phyloP scores from a whole-genome alignment of 2,113 vertebrate genomes.

The Cathartes aura region DNA sequence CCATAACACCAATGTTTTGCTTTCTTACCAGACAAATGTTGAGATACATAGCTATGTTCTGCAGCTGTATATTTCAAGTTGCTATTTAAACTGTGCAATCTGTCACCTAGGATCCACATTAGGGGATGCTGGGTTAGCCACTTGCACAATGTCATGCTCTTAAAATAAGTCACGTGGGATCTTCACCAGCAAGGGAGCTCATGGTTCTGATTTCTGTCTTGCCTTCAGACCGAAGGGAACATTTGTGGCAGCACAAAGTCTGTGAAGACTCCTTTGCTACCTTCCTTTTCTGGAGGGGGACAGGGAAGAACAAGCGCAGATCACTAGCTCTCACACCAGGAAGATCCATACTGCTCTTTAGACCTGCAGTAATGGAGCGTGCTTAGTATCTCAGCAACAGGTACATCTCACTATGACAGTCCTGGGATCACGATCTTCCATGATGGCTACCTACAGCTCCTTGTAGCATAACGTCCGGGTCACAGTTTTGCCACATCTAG shows the following conservation, averaged over 20 bases:
- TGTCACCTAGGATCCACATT: neutral
- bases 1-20: neutral
- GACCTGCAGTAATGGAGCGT: neutral
- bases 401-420: neutral
- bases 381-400: neutral
- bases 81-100: neutral
- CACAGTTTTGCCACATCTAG: neutral
- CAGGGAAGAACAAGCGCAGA: neutral
- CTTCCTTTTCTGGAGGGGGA: neutral
- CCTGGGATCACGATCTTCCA: neutral
- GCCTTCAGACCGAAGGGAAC: neutral
- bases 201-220: neutral
- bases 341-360: neutral
- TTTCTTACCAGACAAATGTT: neutral
- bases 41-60: neutral
- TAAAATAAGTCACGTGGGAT: neutral
- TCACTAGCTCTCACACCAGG: neutral
- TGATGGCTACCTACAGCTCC: neutral
- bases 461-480: neutral
- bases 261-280: neutral
- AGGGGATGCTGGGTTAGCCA: neutral
- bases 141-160: neutral
- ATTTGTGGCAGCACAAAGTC: neutral
- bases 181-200: neutral
- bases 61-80: neutral